Conservation (phyloP, 2,113 vertebrate genomes). For the Carollia perspicillata region DNA sequence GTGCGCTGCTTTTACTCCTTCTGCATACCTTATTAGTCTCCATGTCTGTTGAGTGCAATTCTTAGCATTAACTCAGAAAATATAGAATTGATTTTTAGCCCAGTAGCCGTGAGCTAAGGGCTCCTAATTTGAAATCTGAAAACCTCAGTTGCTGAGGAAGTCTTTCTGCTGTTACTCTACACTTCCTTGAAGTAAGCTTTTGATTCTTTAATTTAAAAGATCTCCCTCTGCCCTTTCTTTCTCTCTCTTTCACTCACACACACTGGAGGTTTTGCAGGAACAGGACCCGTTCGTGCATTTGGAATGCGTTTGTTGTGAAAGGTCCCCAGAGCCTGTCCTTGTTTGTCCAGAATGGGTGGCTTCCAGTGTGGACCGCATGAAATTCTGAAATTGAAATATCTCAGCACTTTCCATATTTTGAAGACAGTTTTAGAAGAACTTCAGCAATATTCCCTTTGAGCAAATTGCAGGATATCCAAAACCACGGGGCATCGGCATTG, state of each 20-base stretch:
- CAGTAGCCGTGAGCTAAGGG: constrained; percentile 87
- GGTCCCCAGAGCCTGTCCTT: background rate
- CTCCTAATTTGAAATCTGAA: constrained; percentile 91
- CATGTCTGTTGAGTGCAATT: constrained; percentile 94
- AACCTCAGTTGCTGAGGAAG: constrained; percentile 82
- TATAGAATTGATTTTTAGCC: constrained; percentile 98
- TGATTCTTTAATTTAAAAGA: constrained; percentile 75
- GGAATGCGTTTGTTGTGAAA: background rate
- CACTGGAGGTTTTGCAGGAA: background rate
- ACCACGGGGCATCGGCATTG: constrained; percentile 66
- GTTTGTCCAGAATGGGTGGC: background rate
- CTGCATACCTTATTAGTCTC: constrained; percentile 99
- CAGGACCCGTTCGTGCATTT: background rate
- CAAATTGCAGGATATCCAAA: constrained; percentile 41
- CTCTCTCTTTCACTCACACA: background rate
- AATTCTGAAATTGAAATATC: background rate
- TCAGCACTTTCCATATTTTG: background rate
- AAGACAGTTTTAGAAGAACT: constrained; percentile 32
- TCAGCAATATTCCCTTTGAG: background rate
- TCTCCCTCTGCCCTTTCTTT: constrained; percentile 36
- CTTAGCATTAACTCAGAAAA: constrained; percentile 96
- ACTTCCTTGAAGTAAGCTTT: constrained; percentile 81
- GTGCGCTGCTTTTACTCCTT: constrained; percentile 89
- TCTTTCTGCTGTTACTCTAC: constrained; percentile 79
- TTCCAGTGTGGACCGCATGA: background rate